These are phyloP conservation scores for Dicentrarchus labrax DNA, from an alignment of 2,113 vertebrate species.

Conservation along the genomic window DNA sequence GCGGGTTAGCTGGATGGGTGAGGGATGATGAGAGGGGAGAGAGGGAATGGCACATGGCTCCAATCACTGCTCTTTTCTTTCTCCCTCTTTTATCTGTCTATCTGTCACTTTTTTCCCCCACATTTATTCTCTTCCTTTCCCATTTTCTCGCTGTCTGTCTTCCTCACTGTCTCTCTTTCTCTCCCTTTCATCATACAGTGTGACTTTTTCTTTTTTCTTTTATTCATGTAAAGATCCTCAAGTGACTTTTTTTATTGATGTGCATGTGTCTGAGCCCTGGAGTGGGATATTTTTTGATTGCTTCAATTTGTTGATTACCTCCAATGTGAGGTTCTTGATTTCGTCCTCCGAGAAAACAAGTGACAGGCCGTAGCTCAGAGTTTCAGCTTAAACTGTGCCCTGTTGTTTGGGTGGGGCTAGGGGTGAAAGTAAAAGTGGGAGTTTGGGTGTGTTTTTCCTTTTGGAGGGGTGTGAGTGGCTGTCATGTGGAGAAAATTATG, in stretches of 20 bases:
- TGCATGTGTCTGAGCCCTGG: conserved; percentile 5
- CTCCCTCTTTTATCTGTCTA: conserved; percentile 35
- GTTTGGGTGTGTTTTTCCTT: background rate
- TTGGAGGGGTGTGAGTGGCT: conserved; percentile 9
- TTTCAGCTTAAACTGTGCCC: conserved; percentile 55
- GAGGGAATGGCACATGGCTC: conserved; percentile 55
- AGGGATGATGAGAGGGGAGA: conserved; percentile 57
- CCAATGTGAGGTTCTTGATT: conserved; percentile 8
- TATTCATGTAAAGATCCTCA: conserved; percentile 35
- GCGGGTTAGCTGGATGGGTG: conserved; percentile 58
- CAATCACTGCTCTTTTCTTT: conserved; percentile 49
- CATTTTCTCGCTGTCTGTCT: conserved; percentile 39
- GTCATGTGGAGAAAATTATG: conserved; percentile 12
- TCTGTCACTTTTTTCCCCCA: conserved; percentile 22
- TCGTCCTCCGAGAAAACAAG: conserved; percentile 6
- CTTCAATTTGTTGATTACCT: conserved; percentile 28
- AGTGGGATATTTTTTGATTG: conserved; percentile 15
- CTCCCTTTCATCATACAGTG: conserved; percentile 44
- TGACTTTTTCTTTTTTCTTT: conserved; percentile 21
- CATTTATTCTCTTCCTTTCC: conserved; percentile 20
- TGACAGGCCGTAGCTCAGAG: conserved; percentile 4
- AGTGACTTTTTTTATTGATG: conserved; percentile 2
- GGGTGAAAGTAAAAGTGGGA: conserved; percentile 24
- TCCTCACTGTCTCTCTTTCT: conserved; percentile 38
- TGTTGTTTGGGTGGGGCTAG: conserved; percentile 19